Conservation (phyloP, 2,113 vertebrate genomes). For the Thamnaconus septentrionalis region DNA sequence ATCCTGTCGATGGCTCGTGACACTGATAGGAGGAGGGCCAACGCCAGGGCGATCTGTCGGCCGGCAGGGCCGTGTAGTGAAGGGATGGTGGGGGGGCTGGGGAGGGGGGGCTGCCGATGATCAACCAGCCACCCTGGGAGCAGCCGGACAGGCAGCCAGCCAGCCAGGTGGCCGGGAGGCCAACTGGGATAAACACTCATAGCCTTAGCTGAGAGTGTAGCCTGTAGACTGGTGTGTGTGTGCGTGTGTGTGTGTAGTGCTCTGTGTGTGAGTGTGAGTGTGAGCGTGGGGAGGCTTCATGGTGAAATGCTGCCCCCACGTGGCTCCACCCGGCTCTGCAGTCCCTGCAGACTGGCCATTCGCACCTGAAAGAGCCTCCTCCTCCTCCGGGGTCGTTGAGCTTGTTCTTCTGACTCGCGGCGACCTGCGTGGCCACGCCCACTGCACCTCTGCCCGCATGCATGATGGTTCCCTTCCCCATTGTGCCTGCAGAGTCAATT, state of each 20-base stretch:
- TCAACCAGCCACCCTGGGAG: constrained; percentile 45
- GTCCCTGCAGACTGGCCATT: neutral
- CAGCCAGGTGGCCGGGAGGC: constrained; percentile 51
- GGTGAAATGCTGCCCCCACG: constrained; percentile 89
- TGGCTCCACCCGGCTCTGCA: constrained; percentile 64
- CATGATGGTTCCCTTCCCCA: constrained; percentile 80
- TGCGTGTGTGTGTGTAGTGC: too few relatives aligned
- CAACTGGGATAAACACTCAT: constrained; percentile 52
- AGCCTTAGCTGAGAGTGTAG: constrained; percentile 68
- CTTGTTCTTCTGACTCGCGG: constrained; percentile 88
- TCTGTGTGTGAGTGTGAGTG: too few relatives aligned
- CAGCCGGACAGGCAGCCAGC: constrained; percentile 39
- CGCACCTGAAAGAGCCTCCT: constrained; percentile 86
- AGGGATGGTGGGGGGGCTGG: constrained; percentile 6
- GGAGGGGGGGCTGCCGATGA: constrained; percentile 23
- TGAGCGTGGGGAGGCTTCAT: constrained; percentile 52
- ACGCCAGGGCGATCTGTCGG: constrained; percentile 55
- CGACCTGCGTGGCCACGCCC: constrained; percentile 81
- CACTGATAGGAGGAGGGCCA: constrained; percentile 53
- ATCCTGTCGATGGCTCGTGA: constrained; percentile 57
- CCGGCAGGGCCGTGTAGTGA: constrained; percentile 46
- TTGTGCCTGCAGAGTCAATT: constrained; percentile 69
- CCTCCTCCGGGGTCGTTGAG: constrained; percentile 84
- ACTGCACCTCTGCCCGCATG: constrained; percentile 79
- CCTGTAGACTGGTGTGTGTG: constrained; percentile 45